Percentiles rank a stretch among this genome's conserved stretches.
Evolutionary conservation across 2,113 vertebrate genomes (phyloP).

Genomic region (Dromiciops gliroides): DNA sequence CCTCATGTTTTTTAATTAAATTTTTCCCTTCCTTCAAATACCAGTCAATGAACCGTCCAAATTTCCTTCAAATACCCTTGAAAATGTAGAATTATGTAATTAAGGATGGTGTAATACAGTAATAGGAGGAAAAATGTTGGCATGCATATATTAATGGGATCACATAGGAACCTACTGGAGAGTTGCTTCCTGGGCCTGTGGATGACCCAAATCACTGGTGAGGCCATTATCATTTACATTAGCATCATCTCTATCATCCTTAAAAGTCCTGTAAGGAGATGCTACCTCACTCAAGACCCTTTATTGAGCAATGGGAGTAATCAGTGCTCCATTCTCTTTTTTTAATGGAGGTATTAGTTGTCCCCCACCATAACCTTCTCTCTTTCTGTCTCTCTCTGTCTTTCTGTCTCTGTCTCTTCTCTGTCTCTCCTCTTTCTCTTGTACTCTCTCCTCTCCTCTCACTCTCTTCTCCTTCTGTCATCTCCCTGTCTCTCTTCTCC

Average conservation of each 20-base stretch:
- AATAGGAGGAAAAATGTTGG: constrained; percentile 47
- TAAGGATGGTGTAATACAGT: constrained; percentile 29
- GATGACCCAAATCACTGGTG: background rate
- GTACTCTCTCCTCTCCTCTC: no score
- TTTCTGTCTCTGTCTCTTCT: no score
- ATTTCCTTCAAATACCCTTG: constrained; percentile 86
- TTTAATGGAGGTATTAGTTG: background rate
- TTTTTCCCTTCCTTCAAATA: constrained; percentile 82
- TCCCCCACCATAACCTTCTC: background rate
- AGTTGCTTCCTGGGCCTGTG: background rate
- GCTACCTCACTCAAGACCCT: background rate
- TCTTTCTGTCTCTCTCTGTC: background rate
- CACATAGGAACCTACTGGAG: background rate
- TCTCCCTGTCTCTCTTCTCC: no score
- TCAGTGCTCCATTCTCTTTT: background rate
- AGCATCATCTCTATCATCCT: background rate
- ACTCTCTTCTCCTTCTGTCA: no score
- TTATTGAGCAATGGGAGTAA: background rate
- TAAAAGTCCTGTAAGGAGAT: background rate
- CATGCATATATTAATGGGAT: constrained; percentile 63
- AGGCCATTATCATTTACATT: constrained; percentile 34
- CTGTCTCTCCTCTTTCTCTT: no score
- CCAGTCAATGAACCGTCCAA: constrained; percentile 81
- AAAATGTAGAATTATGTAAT: constrained; percentile 78
- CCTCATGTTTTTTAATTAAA: constrained; percentile 86